Evolutionary conservation across 2,113 vertebrate species (phyloP).

Genomic region (Halcyon malimbica): DNA sequence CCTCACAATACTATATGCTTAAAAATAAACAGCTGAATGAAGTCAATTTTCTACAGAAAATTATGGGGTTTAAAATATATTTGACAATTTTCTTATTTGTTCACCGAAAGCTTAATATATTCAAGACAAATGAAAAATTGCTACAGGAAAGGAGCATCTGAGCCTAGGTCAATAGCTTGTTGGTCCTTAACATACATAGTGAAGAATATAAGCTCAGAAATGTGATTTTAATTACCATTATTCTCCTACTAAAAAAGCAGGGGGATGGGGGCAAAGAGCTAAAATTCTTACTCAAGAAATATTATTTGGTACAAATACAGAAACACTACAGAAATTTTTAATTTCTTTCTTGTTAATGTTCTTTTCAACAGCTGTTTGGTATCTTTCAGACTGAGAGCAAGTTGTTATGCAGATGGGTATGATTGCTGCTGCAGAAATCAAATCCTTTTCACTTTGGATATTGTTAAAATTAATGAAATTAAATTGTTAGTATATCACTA

Average conservation of each 20-base stretch:
- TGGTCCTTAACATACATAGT: neutral
- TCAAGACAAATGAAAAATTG: neutral
- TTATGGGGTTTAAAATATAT: accelerated
- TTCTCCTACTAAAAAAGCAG: neutral
- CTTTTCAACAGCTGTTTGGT: neutral
- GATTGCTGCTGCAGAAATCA: neutral
- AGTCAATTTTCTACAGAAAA: neutral
- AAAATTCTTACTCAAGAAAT: neutral
- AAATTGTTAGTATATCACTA: neutral
- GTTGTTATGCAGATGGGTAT: neutral
- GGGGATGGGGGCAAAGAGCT: neutral
- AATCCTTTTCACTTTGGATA: neutral
- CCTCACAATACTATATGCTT: neutral
- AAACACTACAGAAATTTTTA: neutral
- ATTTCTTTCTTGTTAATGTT: neutral
- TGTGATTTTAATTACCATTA: neutral
- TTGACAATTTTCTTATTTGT: neutral
- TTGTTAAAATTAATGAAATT: neutral
- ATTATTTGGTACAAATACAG: neutral
- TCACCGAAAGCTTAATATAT: neutral
- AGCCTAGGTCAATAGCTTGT: neutral
- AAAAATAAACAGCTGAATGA: neutral
- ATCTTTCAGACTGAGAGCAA: neutral
- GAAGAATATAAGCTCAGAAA: neutral
- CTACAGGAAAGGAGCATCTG: neutral